Base-by-base conservation (phyloP, 2,797 vertebrate species). In the Sebastes minor region DNA sequence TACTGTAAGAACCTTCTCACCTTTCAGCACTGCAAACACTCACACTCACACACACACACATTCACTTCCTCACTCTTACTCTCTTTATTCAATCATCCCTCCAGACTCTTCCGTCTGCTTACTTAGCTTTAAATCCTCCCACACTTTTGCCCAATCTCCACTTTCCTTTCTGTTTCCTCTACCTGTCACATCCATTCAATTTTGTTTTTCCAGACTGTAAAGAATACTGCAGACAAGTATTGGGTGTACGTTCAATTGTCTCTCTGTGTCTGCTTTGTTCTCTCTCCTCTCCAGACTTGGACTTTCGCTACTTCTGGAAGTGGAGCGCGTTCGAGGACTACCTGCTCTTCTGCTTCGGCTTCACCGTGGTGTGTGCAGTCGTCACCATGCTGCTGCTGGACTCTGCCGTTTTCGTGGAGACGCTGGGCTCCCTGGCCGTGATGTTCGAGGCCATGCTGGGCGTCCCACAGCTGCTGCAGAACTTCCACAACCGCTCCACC, bases 321-420 rank as follows among this genome's bases (percentile, higher is more conserved):
- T 97, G 96, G 96, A 96, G 88, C 22, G 89, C 83, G 0, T 96
- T 97, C 28, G 96, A 96, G 82, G 96, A 97, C 90, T 97, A 96
- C 84, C 86, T 96, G 69, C 89, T 96, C 64, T 96, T 96, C 91
- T 96, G 96, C 82, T 93, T 96, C 0, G 88, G 91, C 87, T 93
- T 97, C 84, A 95, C 92, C 1, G 84, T 95, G 75, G 62, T 94
- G 14, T 95, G 94, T 55, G 91, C 95, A 0, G 83, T 95, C 53
- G 9, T 95, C 83, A 96, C 96, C 7, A 91, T 95, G 80, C 83
- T 96, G 78, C 92, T 97, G 86, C 89, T 96, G 63, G 94, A 96
- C 90, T 96, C 91, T 0, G 62, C 67, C 1, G n/a, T 96, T 80
- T 97, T 95, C 8, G 95, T 97, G 84, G 96, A 97, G 91, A 86